Percentiles rank a stretch among this genome's conserved stretches.
phyloP scores from a whole-genome alignment of 2,888 invertebrate genomes.

The Lobophora halterata region DNA sequence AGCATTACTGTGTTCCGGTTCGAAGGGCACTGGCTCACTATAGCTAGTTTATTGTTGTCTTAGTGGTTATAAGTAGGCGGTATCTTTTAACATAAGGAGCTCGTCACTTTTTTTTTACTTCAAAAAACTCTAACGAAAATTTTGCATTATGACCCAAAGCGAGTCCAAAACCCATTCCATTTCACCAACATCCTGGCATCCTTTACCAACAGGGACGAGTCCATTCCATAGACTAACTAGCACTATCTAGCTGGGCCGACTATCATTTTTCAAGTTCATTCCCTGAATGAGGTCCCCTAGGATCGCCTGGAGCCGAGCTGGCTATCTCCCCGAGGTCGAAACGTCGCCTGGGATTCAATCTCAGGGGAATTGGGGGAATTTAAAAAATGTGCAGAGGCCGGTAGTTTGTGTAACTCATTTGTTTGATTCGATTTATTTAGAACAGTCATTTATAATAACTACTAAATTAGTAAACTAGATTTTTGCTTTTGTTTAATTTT shows the following conservation, averaged over 20 bases:
- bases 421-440: constrained; percentile 9
- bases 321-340: constrained; percentile 45
- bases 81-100: too few species aligned
- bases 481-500: too few species aligned
- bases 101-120: too few species aligned
- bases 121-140: background rate
- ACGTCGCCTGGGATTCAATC: constrained; percentile 77
- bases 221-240: constrained; percentile 19
- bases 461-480: background rate
- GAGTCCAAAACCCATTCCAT: background rate
- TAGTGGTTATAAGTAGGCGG: too few species aligned
- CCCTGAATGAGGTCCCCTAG: constrained; percentile 56
- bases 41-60: too few species aligned
- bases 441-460: constrained; percentile 9
- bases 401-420: constrained; percentile 24
- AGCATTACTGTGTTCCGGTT: too few species aligned
- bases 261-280: constrained; percentile 60
- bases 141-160: background rate
- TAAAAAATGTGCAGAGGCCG: constrained; percentile 50
- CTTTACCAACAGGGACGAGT: constrained; percentile 9
- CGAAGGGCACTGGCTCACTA: too few species aligned
- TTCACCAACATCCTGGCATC: background rate
- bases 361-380: constrained; percentile 68
- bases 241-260: constrained; percentile 20
- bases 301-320: constrained; percentile 47